Conservation (phyloP, 2,113 vertebrate species). For the Prunella fulvescens region DNA sequence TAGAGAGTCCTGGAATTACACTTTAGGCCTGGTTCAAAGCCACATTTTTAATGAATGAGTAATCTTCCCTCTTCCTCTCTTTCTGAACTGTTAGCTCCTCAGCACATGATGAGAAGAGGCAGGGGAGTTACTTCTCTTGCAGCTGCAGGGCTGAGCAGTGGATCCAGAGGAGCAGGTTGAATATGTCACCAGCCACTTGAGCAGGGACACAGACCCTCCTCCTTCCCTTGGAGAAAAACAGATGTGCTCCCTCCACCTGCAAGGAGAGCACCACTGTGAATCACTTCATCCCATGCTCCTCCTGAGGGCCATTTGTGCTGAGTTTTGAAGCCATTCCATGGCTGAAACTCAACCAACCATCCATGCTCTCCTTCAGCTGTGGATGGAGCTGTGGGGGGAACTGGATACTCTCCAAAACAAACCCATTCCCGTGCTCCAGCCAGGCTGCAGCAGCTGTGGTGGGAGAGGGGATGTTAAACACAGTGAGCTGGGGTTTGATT, state of each 20-base stretch:
- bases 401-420: background rate
- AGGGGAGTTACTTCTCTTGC: background rate
- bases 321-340: background rate
- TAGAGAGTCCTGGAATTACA: background rate
- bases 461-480: background rate
- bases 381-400: background rate
- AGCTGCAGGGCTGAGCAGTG: background rate
- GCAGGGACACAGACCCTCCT: background rate
- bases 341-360: background rate
- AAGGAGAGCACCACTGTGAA: background rate
- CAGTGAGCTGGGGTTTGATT: background rate
- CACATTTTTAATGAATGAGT: conserved; percentile 20
- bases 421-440: background rate
- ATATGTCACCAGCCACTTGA: background rate
- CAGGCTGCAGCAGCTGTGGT: background rate
- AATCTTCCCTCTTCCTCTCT: background rate
- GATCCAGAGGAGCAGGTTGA: background rate
- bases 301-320: background rate
- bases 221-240: background rate
- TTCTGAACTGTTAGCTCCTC: background rate
- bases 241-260: background rate
- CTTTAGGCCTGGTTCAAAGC: background rate
- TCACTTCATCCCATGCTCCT: background rate
- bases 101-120: background rate
- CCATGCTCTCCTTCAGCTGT: background rate